Base-by-base conservation (phyloP, 2,888 invertebrate species). In the Limnephilus rhombicus region DNA sequence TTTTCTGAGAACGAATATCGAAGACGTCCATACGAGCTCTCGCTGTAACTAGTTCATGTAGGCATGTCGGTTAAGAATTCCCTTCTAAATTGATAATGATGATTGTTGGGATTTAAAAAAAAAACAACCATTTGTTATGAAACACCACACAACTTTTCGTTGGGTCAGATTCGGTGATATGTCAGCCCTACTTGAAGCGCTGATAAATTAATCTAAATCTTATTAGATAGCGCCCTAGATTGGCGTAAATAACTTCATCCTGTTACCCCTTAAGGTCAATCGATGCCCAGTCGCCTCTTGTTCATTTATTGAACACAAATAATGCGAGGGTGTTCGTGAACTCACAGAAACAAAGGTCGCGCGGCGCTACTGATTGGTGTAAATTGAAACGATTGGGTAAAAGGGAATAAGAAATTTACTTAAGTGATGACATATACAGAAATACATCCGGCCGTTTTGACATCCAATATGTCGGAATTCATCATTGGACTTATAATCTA, bases 231-330 rank as follows among this genome's bases (percentile, higher is more conserved):
- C 68, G 68, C 7, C 68, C 68, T 24, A 68, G 68, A 68, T 68
- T 68, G 68, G 68, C 68, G 37, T 89, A 89, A 89, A 89, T 89
- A 89, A 89, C 88, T 11, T 80, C 34, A 80, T 68, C 45, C 91
- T 81, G 89, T 80, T 93, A 92, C 91, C 93, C 90, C 49, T 89
- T 53, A 85, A 89, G 93, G 93, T 93, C 86, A 92, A 93, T 89
- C 90, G 92, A 89, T 91, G 89, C 68, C 87, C 37, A 49, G 89
- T 49, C 90, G 86, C 89, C 82, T 29, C 37, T 37, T 85, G 34
- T 89, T 92, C 81, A 88, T 37, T 87, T 92, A 87, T 90, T 92
- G 91, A 83, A 83, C 82, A 34, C 85, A 90, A 92, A 91, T 92
- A 90, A 92, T 90, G 90, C 81, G 92, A 92, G 90, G 92, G 92